Conservation (phyloP, 2,113 vertebrate genomes). For the Cichladusa arquata region DNA sequence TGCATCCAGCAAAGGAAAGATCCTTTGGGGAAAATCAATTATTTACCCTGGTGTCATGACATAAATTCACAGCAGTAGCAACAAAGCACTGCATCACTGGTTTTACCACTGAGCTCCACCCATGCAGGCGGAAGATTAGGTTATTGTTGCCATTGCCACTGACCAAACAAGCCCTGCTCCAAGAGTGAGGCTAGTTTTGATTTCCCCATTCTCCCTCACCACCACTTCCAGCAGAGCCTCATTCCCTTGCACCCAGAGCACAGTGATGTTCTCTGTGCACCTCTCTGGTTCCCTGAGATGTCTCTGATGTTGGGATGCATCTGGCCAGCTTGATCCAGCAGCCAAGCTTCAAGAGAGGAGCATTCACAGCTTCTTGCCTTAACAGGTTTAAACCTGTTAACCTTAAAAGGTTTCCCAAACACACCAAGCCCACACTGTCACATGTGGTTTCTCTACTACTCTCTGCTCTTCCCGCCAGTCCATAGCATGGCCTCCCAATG, state of each 20-base stretch:
- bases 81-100: neutral
- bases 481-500: neutral
- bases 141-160: neutral
- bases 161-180: neutral
- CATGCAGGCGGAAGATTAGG: neutral
- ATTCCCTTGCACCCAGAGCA: neutral
- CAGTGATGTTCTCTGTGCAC: neutral
- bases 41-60: neutral
- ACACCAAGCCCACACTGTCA: neutral
- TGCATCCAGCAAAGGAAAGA: neutral
- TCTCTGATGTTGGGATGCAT: neutral
- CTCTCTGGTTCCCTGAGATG: accelerated
- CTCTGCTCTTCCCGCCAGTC: neutral
- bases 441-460: neutral
- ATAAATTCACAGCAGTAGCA: neutral
- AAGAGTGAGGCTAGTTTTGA: accelerated
- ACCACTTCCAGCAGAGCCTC: neutral
- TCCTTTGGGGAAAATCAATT: neutral
- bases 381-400: neutral
- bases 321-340: neutral
- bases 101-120: neutral
- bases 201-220: neutral
- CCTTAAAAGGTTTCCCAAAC: neutral
- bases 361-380: neutral
- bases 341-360: neutral